Evolutionary conservation across 2,888 invertebrate genomes (phyloP).

Genomic region (Mimumesa dahlbomi): DNA sequence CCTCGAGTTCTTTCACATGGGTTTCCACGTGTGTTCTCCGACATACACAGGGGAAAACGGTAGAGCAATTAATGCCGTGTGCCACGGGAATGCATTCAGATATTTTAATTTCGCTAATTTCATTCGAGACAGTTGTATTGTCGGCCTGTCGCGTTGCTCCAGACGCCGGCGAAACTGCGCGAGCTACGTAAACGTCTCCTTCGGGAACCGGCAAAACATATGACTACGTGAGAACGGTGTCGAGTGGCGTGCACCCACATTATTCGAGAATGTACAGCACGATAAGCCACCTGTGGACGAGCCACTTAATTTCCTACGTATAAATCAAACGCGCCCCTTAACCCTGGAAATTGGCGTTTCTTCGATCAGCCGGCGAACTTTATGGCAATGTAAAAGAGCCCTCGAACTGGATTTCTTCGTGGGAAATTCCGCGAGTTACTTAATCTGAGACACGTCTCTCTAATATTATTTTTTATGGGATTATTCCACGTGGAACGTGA

Average conservation of each 20-base stretch:
- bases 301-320: conserved; percentile 38
- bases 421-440: no score
- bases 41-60: background rate
- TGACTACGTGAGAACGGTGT: conserved; percentile 35
- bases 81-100: no score
- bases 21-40: no score
- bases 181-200: conserved; percentile 38
- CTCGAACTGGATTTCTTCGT: no score
- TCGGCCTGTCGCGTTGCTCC: background rate
- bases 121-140: background rate
- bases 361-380: conserved; percentile 15
- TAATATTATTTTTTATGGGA: no score
- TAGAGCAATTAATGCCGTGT: no score
- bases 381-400: no score
- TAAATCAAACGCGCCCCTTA: conserved; percentile 31
- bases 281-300: conserved; percentile 48
- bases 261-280: conserved; percentile 31
- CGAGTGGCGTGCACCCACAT: conserved; percentile 28
- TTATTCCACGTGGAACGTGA: no score
- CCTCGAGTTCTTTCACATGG: no score
- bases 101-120: background rate
- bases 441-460: no score
- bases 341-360: conserved; percentile 21
- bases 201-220: conserved; percentile 37
- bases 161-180: conserved; percentile 22